A percentile compares a stretch with the other conserved stretches of the same genome.
phyloP scores from a whole-genome alignment of 2,888 invertebrate species.

The Priocnemis perturbator region DNA sequence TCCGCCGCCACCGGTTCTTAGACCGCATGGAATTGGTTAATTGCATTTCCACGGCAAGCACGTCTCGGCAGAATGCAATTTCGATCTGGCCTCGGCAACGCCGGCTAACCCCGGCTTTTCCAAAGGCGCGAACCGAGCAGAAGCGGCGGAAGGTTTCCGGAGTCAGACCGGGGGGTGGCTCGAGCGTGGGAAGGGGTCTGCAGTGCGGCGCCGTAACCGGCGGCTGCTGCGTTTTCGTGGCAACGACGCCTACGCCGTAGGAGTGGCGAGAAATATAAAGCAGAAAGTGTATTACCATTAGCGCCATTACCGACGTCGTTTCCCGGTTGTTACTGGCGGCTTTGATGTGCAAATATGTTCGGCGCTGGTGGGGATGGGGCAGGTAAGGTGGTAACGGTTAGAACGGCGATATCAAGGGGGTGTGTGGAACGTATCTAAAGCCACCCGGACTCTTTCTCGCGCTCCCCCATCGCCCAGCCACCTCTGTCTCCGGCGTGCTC shows the following conservation, averaged over 20 bases:
- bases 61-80: slow-evolving; percentile 54
- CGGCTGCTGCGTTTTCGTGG: not conserved
- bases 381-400: not conserved
- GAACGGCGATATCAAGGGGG: not conserved
- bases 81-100: slow-evolving; percentile 36
- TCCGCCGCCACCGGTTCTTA: slow-evolving; percentile 26
- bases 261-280: not conserved
- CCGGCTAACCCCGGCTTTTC: slow-evolving; percentile 16
- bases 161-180: not conserved
- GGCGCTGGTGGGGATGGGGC: not conserved
- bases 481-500: slow-evolving; percentile 1
- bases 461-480: slow-evolving; percentile 2
- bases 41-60: slow-evolving; percentile 50
- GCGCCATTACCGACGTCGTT: slow-evolving; percentile 28
- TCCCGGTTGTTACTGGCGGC: slow-evolving; percentile 20
- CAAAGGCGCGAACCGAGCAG: slow-evolving; percentile 4
- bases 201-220: not conserved
- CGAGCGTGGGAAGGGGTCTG: not conserved
- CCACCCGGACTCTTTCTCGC: slow-evolving; percentile 20
- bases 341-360: slow-evolving; percentile 45
- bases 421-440: slow-evolving; percentile 23
- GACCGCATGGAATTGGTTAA: slow-evolving; percentile 47
- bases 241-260: not conserved
- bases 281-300: slow-evolving; percentile 38
- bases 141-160: slow-evolving; percentile 13